A percentile compares a stretch with the other conserved stretches of the same genome.
These are phyloP conservation scores for Prinia subflava DNA, from an alignment of 2,113 vertebrate species.

Conservation along the genomic window DNA sequence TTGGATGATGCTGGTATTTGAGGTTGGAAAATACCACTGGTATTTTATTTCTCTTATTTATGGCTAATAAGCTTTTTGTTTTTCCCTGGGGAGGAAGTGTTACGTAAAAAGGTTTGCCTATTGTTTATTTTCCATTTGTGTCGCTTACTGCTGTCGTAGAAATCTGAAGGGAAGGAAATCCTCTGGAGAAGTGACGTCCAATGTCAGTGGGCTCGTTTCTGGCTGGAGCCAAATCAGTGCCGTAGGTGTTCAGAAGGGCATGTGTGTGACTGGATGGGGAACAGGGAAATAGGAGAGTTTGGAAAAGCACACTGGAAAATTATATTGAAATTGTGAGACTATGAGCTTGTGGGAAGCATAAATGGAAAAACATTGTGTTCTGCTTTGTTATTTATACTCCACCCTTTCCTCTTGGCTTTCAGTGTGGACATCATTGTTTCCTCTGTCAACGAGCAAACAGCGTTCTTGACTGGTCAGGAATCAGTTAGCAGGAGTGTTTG, in stretches of 20 bases:
- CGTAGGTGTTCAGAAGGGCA: neutral
- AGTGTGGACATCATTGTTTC: constrained; percentile 22
- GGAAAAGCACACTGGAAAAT: constrained; percentile 32
- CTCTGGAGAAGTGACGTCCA: neutral
- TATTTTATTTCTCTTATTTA: neutral
- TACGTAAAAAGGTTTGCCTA: neutral
- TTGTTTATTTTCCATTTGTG: constrained; percentile 5
- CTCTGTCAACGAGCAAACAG: neutral
- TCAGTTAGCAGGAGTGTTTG: neutral
- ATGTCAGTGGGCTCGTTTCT: neutral
- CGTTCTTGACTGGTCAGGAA: neutral
- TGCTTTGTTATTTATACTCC: constrained; percentile 44
- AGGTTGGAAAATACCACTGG: neutral
- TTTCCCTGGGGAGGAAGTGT: neutral
- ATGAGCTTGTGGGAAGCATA: constrained; percentile 16
- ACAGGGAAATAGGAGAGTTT: neutral
- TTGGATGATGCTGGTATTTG: neutral
- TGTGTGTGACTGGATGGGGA: neutral
- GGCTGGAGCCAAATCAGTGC: neutral
- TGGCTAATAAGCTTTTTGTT: neutral
- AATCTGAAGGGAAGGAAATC: constrained; percentile 46
- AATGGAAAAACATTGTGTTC: constrained; percentile 56
- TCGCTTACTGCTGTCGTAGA: neutral
- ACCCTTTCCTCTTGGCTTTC: constrained; percentile 57
- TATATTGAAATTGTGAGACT: neutral